Conservation (phyloP, 2,113 vertebrate species). For the Oncorhynchus mykiss region DNA sequence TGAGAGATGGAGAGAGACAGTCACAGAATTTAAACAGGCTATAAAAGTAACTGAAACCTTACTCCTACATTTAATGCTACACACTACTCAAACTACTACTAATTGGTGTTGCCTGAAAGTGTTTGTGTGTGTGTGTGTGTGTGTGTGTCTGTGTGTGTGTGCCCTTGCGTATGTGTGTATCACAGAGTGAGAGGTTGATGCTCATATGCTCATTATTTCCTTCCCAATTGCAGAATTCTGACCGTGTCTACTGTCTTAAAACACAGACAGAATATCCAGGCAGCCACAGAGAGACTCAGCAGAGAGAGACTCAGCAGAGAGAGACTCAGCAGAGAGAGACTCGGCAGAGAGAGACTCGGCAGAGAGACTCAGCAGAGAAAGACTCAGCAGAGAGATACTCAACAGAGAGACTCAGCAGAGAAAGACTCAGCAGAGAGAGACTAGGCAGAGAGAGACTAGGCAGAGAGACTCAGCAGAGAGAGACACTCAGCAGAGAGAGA, state of each 20-base stretch:
- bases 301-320: background rate
- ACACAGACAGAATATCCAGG: no score
- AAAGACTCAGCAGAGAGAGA: no score
- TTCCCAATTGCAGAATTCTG: no score
- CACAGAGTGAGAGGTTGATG: background rate
- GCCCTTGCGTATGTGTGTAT: background rate
- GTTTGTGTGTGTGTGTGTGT: background rate
- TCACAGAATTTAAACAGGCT: no score
- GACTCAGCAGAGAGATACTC: background rate
- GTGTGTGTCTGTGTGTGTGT: slow-evolving; percentile 23
- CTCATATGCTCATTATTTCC: background rate
- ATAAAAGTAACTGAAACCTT: no score
- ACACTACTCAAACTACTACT: no score
- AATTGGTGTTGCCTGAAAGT: no score
- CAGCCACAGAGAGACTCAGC: background rate
- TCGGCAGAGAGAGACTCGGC: background rate
- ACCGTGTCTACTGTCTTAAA: no score
- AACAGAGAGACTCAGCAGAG: background rate
- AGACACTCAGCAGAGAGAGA: background rate
- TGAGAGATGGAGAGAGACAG: background rate
- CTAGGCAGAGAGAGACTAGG: background rate
- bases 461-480: background rate
- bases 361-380: background rate
- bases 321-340: background rate
- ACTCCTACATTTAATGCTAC: no score